These are phyloP conservation scores for Aphodius sticticus DNA, from an alignment of 2,888 invertebrate genomes.

Conservation along the genomic window DNA sequence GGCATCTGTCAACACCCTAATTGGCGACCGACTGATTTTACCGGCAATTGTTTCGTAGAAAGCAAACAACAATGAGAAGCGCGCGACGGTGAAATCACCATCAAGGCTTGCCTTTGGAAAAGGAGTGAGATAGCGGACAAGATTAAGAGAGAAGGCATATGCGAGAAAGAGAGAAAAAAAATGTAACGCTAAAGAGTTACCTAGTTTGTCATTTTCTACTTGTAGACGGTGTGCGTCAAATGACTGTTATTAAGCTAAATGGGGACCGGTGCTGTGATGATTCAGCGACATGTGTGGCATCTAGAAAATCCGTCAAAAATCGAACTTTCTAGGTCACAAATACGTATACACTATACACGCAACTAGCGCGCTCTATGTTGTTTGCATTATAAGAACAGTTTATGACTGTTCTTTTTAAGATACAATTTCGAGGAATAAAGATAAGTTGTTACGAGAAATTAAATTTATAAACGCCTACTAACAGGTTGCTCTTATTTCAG, in stretches of 20 bases:
- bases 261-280: neutral
- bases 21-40: neutral
- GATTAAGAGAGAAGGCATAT: neutral
- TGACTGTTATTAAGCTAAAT: slow-evolving; percentile 4
- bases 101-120: neutral
- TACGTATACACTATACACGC: neutral
- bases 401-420: too few relatives aligned
- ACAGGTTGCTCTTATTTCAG: too few relatives aligned
- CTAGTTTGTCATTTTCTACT: slow-evolving; percentile 4
- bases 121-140: neutral
- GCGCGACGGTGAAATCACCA: neutral
- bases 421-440: too few relatives aligned
- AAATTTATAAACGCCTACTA: too few relatives aligned
- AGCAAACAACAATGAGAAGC: neutral
- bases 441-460: too few relatives aligned
- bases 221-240: neutral
- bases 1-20: neutral
- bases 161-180: neutral
- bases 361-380: neutral
- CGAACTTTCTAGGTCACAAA: neutral
- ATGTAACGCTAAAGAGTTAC: neutral
- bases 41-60: neutral
- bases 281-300: slow-evolving; percentile 4
- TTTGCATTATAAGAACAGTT: neutral
- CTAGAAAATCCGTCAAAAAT: neutral